Conservation (phyloP, 2,113 vertebrate genomes). For the Callipepla californica region DNA sequence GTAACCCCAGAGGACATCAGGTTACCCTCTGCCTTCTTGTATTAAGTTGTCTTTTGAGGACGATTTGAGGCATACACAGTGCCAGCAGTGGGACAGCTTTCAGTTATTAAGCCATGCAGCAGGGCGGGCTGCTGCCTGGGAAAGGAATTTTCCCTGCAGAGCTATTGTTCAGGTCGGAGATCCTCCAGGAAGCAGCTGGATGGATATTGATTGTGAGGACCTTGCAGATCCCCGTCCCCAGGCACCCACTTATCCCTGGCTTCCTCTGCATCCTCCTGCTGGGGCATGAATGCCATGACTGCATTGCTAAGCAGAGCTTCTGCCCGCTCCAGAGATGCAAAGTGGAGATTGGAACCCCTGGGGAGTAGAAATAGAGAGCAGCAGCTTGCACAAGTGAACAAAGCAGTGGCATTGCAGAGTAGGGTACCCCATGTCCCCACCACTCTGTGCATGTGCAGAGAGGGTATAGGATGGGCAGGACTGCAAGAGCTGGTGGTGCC, state of each 20-base stretch:
- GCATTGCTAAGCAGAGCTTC: rapidly evolving
- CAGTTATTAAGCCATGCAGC: not conserved
- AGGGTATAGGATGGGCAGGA: not conserved
- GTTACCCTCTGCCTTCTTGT: not conserved
- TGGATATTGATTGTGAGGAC: constrained; percentile 32
- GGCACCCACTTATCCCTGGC: not conserved
- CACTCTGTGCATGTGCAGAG: rapidly evolving
- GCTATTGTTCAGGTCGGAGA: constrained; percentile 38
- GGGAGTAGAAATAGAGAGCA: not conserved
- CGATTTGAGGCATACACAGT: not conserved
- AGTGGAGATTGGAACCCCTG: not conserved
- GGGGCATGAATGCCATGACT: not conserved
- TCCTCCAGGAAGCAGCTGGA: constrained; percentile 69
- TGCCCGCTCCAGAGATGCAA: rapidly evolving
- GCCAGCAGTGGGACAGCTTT: not conserved
- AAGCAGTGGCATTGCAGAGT: rapidly evolving
- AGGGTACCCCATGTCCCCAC: not conserved
- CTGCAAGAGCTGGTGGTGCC: not conserved
- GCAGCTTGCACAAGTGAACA: rapidly evolving
- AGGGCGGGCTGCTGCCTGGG: constrained; percentile 50
- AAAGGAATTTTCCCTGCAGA: constrained; percentile 66
- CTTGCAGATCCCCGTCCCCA: not conserved
- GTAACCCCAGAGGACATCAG: not conserved
- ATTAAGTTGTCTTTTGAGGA: not conserved
- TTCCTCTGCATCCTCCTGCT: not conserved